A percentile compares a stretch with the other conserved stretches of the same genome.
Conservation (phyloP, 2,797 vertebrate genomes). For the Epinephelus coioides region DNA sequence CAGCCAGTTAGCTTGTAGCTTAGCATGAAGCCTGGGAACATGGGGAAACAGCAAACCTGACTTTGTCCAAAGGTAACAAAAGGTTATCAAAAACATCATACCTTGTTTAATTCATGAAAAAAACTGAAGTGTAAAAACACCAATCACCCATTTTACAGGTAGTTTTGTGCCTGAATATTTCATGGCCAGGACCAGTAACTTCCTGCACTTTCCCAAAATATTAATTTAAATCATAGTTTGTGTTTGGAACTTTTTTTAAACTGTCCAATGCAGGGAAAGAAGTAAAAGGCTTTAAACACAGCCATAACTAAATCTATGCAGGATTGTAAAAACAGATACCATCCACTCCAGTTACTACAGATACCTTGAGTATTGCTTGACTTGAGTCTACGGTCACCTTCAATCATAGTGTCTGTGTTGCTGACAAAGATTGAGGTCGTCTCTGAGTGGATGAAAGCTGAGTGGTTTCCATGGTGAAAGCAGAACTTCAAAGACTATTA, state of each 20-base stretch:
- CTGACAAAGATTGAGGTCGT: background rate
- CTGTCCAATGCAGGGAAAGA: background rate
- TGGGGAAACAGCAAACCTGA: background rate
- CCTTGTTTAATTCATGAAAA: too few relatives aligned
- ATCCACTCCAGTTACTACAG: background rate
- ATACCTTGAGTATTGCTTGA: background rate
- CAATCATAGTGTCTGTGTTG: background rate
- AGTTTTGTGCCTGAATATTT: too few relatives aligned
- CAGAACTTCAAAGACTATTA: background rate
- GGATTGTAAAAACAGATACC: background rate
- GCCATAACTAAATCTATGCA: background rate
- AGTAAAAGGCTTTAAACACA: background rate
- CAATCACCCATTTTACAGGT: too few relatives aligned
- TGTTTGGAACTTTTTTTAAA: background rate
- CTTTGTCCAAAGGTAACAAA: too few relatives aligned
- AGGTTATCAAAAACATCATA: too few relatives aligned
- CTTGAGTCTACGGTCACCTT: background rate
- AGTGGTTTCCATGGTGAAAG: background rate
- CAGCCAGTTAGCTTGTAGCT: constrained; percentile 9
- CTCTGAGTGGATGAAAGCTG: background rate
- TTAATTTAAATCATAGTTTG: background rate
- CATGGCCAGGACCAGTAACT: too few relatives aligned
- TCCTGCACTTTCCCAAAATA: background rate
- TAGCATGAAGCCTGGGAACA: constrained; percentile 1
- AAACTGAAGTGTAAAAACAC: background rate